Evolutionary conservation across 2,113 vertebrate species (phyloP), one percentile per base, ranked within the genome.

Genomic region (Casuarius casuarius): DNA sequence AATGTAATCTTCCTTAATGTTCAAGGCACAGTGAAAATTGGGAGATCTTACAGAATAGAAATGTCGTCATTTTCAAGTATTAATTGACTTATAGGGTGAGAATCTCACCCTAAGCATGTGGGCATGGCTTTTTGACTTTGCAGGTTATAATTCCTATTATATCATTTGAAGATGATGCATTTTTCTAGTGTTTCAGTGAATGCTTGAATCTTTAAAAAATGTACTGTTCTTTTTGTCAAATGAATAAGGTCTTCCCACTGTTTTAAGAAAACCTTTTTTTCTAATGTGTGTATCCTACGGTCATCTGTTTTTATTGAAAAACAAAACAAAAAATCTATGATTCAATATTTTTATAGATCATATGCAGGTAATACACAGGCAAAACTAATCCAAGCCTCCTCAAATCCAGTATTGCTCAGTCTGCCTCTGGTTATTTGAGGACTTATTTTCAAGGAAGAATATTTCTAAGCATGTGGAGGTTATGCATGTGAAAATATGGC

Each of bases 111-210:
- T 33, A 71, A 91, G 81, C 49, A 33, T 74, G 74, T 59, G 46
- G 40, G 26, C 72, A 89, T 80, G 66, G 80, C 18, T 72, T 95
- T 93, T 89, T 91, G 71, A 70, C 78, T 79, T 94, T 38, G 28
- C 89, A 84, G 62, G 77, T 89, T 92, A 25, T 72, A 87, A 66
- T 80, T 85, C 62, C 78, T 94, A 89, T 75, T 49, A 4, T 87
- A 80, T 70, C 67, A 21, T 33, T 58, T 87, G 81, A 94, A 92
- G 58, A 80, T 95, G 91, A 89, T 78, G 89, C 94, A 77, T 95
- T 94, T 95, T 96, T 73, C 52, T 73, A 49, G 49, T 42, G 40
- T 65, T 51, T 52, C 63, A 81, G 31, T 49, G n/a, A 70, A 66
- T 74, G 62, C 35, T 58, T 80, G 44, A 70, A 66, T 70, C 73